Evolutionary conservation across 2,113 vertebrate genomes (phyloP).

Genomic region (Puntigrus tetrazona): DNA sequence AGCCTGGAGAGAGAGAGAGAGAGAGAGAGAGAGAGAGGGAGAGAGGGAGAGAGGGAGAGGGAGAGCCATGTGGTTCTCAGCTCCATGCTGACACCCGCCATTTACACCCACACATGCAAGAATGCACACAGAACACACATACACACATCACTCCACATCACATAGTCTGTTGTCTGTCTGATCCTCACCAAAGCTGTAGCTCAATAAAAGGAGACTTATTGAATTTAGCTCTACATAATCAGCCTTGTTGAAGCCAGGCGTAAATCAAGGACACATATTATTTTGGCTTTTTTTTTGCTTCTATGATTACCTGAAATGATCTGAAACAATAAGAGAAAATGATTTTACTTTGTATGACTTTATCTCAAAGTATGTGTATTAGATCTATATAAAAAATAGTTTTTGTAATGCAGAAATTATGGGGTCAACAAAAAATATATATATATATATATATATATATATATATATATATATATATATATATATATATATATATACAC

Average conservation of each 20-base stretch:
- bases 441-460: too few species aligned
- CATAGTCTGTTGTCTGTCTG: constrained; percentile 23
- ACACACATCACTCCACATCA: constrained; percentile 25
- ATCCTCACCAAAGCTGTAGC: constrained; percentile 31
- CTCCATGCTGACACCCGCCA: constrained; percentile 27
- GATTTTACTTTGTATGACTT: not conserved
- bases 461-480: too few species aligned
- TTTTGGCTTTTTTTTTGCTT: not conserved
- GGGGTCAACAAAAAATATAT: too few species aligned
- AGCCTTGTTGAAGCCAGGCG: constrained; percentile 24
- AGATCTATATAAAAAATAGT: not conserved
- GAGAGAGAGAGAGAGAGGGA: not conserved
- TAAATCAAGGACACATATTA: constrained; percentile 25
- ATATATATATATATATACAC: too few species aligned
- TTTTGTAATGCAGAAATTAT: not conserved
- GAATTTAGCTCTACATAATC: constrained; percentile 20
- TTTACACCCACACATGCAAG: constrained; percentile 38
- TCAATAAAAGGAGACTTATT: constrained; percentile 48
- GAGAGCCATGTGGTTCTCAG: not conserved
- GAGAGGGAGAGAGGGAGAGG: not conserved
- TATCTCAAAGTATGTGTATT: not conserved
- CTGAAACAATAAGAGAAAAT: not conserved
- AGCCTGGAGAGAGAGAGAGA: constrained; percentile 20
- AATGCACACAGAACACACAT: constrained; percentile 32
- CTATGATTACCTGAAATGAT: not conserved